These are phyloP conservation scores for Deilephila elpenor DNA, from an alignment of 2,888 invertebrate species.

Conservation along the genomic window DNA sequence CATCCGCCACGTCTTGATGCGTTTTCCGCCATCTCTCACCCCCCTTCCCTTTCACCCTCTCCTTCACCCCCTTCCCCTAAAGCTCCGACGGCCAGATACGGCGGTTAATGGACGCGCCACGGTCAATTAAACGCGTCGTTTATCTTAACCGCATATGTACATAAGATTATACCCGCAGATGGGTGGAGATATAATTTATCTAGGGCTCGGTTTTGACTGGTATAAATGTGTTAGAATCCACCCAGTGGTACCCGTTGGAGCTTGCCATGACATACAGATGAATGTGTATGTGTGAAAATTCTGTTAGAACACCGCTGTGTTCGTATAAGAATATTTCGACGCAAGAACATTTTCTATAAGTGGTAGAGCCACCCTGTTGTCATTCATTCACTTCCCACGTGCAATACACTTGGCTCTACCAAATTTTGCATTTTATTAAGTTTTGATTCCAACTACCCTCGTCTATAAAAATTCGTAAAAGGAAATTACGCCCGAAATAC, in stretches of 20 bases:
- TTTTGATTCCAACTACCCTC: background rate
- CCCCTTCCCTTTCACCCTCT: background rate
- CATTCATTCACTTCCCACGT: too few relatives aligned
- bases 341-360: too few relatives aligned
- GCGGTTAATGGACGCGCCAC: slow-evolving; percentile 13
- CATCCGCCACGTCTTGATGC: slow-evolving; percentile 23
- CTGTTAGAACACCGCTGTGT: too few relatives aligned
- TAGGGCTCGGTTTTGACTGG: background rate
- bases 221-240: background rate
- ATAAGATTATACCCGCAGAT: background rate
- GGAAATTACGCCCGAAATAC: background rate
- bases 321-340: too few relatives aligned
- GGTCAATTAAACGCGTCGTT: slow-evolving; percentile 22
- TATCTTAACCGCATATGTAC: slow-evolving; percentile 15
- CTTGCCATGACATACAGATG: too few relatives aligned
- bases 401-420: too few relatives aligned
- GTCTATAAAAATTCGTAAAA: background rate
- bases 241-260: too few relatives aligned
- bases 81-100: slow-evolving; percentile 9
- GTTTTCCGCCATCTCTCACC: background rate
- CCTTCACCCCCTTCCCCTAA: background rate
- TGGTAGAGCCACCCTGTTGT: too few relatives aligned
- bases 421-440: background rate
- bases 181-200: background rate
- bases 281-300: too few relatives aligned